Evolutionary conservation across 2,797 vertebrate genomes (phyloP), one percentile per base, ranked within the genome.

Genomic region (Pantherophis vulpinus): DNA sequence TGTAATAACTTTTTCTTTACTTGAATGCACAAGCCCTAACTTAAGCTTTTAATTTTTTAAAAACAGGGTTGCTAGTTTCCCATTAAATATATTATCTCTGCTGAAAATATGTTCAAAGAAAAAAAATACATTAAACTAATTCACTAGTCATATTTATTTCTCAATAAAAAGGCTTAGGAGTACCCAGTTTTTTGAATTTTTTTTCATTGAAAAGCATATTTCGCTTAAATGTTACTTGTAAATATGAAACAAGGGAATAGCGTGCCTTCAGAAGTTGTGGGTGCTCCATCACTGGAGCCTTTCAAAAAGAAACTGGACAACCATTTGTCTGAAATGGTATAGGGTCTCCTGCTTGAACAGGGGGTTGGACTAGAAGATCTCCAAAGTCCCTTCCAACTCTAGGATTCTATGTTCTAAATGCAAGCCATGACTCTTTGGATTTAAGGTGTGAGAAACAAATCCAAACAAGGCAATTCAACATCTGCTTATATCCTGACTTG

Each of bases 81-180:
- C 63, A 94, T 91, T 93, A 37, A 37, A 47, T 66, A n/a, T 63
- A 66, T 94, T 37, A 74, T 0, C 56, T 23, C 5, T 87, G 0
- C 10, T 89, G 87, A 95, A 32, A 60, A 70, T 12, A 70, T 13
- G 91, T 94, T 42, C 14, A 55, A 18, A 10, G 10, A 14, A 79
- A 66, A 11, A 0, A 32, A 95, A 63, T 1, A 63, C 5, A 2
- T 16, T 56, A 18, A 42, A 74, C 20, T 32, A 27, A 23, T 4
- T 32, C 29, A 27, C 54, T 56, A 56, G n/a, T 87, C 59, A 55
- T 58, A 23, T 86, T 47, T 55, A 13, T 25, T 87, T 70, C 12
- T 54, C 55, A 87, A 16, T 54, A 5, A 13, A 66, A 66, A 27
- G 11, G 4, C 55, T 58, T 42, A 91, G 70, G 13, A 86, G 18